Base-by-base conservation (phyloP, 1,140 invertebrate species). In the Atta texana region DNA sequence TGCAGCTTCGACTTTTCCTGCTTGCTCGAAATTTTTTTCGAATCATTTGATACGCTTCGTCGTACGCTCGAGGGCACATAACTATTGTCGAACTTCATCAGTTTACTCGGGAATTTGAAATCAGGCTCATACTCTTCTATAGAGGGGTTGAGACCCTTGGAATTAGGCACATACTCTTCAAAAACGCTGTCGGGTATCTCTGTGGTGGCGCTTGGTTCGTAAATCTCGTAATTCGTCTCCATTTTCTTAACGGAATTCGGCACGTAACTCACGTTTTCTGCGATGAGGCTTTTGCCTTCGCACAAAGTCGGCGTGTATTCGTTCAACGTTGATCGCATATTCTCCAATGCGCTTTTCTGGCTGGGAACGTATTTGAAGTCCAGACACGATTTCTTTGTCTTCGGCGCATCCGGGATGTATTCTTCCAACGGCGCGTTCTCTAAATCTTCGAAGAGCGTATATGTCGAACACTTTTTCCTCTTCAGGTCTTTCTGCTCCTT, bases 61-160 rank as follows among this genome's bases (percentile, higher is more conserved):
- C 16, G 69, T 51, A 78, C 88, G 10, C 71, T 88, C 1, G 93
- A 93, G 8, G 93, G 93, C 12, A 93, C 90, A 64, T 93, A 93
- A 85, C 91, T 91, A 6, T 92, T 55, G 21, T 93, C 90, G n/a
- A 92, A 92, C 51, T 93, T 90, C 89, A 91, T 92, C 1, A 80
- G 64, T 66, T 92, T 93, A 8, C 89, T 89, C 6, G 92, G 61
- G 7, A 68, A 84, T 10, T 63, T 74, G 84, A 92, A 93, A 49
- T 92, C 87, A 7, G 93, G 93, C n/a, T 93, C 75, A 61, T 93
- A 93, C 64, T 93, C 90, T 14, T 93, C 92, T 4, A 93, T 18
- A 3, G 59, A 85, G 1, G 84, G 21, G 21, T 87, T 92, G 2
- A 69, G 12, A 1, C 91, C 89, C 31, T 92, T 93, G 1, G 92